Evolutionary conservation across 2,888 invertebrate species (phyloP).

Genomic region (Lomographa bimaculata): DNA sequence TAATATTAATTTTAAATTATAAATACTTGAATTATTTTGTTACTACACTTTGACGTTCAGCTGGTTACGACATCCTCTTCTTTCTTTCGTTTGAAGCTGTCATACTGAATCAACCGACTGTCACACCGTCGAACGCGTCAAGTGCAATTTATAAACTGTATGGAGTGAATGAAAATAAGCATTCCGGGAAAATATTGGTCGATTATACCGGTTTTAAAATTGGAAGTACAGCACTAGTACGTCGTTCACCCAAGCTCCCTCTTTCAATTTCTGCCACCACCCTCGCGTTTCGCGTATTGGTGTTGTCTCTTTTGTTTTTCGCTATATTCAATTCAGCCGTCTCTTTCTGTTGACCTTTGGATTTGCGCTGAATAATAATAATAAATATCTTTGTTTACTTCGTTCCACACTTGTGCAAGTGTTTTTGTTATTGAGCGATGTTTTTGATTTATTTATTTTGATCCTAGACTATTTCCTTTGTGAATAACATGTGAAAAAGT

Average conservation of each 20-base stretch:
- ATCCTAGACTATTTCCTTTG: slow-evolving; percentile 25
- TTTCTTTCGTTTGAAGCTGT: slow-evolving; percentile 14
- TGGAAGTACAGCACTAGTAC: slow-evolving; percentile 3
- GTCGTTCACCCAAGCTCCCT: slow-evolving; percentile 14
- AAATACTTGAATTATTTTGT: slow-evolving; percentile 60
- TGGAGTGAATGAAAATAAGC: no score
- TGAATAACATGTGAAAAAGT: slow-evolving; percentile 13
- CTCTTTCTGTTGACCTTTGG: slow-evolving; percentile 75
- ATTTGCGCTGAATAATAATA: slow-evolving; percentile 74
- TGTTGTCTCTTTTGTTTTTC: slow-evolving; percentile 47
- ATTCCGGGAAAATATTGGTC: no score
- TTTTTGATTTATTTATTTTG: slow-evolving; percentile 35
- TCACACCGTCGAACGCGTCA: no score
- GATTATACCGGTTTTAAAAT: slow-evolving; percentile 13
- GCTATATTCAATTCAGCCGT: slow-evolving; percentile 29
- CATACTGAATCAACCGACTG: no score
- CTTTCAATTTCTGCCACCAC: slow-evolving; percentile 43
- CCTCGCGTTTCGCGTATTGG: slow-evolving; percentile 1
- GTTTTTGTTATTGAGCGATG: slow-evolving; percentile 75
- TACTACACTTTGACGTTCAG: slow-evolving; percentile 68
- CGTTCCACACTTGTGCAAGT: slow-evolving; percentile 54
- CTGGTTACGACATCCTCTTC: slow-evolving; percentile 61
- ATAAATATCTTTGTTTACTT: slow-evolving; percentile 75
- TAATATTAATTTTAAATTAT: slow-evolving; percentile 61
- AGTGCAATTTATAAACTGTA: no score